Percentiles rank a stretch among this genome's conserved stretches.
Evolutionary conservation across 2,888 invertebrate genomes (phyloP).

Genomic region (Nomada flava): DNA sequence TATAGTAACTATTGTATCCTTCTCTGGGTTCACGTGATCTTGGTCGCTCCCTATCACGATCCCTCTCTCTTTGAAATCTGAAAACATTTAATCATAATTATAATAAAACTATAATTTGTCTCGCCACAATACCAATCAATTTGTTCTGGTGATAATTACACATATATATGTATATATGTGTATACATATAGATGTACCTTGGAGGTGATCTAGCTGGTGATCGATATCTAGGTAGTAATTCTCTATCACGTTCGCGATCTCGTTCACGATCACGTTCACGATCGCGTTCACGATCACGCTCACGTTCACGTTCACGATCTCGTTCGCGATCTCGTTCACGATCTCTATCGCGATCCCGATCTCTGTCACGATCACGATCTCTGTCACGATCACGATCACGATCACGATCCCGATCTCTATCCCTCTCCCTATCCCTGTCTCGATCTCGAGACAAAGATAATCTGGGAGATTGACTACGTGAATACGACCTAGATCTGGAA

Average conservation of each 20-base stretch:
- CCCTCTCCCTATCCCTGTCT: slow-evolving; percentile 79
- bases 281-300: slow-evolving; percentile 69
- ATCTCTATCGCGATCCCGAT: slow-evolving; percentile 67
- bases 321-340: slow-evolving; percentile 52
- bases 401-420: slow-evolving; percentile 75
- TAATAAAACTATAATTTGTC: neutral
- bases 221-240: slow-evolving; percentile 81
- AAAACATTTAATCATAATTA: slow-evolving; percentile 34
- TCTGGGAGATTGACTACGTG: slow-evolving; percentile 86
- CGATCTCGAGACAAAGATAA: slow-evolving; percentile 85
- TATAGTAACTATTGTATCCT: slow-evolving; percentile 80
- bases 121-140: too few relatives aligned
- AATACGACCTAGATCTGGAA: slow-evolving; percentile 88
- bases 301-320: slow-evolving; percentile 78
- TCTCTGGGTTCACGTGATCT: slow-evolving; percentile 80
- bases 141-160: too few relatives aligned
- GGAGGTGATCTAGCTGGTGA: slow-evolving; percentile 81
- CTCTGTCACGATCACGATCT: slow-evolving; percentile 36
- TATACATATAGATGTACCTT: slow-evolving; percentile 73
- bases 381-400: slow-evolving; percentile 61
- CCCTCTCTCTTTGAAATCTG: slow-evolving; percentile 82
- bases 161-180: too few relatives aligned
- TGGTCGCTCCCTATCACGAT: slow-evolving; percentile 80
- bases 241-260: slow-evolving; percentile 72
- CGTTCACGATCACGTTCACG: slow-evolving; percentile 42